Base-by-base conservation (phyloP, 2,797 vertebrate species). In the Nannoperca australis region DNA sequence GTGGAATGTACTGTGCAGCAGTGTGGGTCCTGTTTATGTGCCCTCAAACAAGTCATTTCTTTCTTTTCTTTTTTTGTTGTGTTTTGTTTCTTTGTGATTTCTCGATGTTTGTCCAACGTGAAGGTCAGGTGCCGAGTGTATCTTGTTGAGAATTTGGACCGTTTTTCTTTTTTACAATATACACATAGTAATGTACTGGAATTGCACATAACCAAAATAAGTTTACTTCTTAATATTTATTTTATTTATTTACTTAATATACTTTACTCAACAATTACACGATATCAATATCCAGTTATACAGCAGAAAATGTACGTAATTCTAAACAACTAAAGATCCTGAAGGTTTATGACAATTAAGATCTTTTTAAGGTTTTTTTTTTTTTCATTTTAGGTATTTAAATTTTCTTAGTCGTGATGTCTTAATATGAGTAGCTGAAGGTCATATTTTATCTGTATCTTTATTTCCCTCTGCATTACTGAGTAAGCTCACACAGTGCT, bases 1-100 rank as follows among this genome's bases (percentile, higher is more conserved):
- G 42, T 73, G 53, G 65, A 74, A 59, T 81, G 62, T 61, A 3
- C 22, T 27, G 62, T 69, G 20, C 47, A 50, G 30, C 51, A 66
- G 60, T 54, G 49, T 69, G 49, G 22, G 50, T 67, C 24, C 50
- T 70, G 42, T 67, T 70, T 82, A 60, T 78, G 14, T 81, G 62
- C 53, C 68, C 60, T 78, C 11, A 1, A 80, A 84, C 58, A 56
- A 76, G 27, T 53, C 9, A 27, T 79, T 85, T 72, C 32, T 79
- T 72, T 65, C 64, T 30, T 60, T 59, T 42, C 47, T 67, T 66
- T 4, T 49, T 58, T 56, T 61, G 38, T 47, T 60, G 17, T 40
- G 30, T 73, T 70, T 44, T 34, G 54, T 68, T 83, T 67, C 17
- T 56, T 61, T 58, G 40, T 49, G 13, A 30, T 44, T 74, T 64